Evolutionary conservation across 1,140 invertebrate species (phyloP).

Genomic region (Dryas iulia): DNA sequence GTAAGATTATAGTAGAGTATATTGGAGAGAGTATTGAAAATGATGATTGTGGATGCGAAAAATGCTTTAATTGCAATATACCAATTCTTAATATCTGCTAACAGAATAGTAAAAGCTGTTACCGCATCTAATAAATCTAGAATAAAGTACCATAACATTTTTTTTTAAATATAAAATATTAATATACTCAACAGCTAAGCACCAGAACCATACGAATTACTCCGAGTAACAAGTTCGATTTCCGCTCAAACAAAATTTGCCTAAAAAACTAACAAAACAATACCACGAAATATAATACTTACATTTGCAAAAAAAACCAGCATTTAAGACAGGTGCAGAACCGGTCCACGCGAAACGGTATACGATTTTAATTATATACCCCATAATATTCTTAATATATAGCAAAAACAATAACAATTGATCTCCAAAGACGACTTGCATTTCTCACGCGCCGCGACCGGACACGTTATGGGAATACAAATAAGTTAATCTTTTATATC

Average conservation of each 20-base stretch:
- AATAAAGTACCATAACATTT: too few species aligned
- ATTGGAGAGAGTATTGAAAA: too few species aligned
- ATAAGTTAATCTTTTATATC: constrained; percentile 78
- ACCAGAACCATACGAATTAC: too few species aligned
- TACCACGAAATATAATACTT: neutral
- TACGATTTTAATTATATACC: neutral
- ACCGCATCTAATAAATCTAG: too few species aligned
- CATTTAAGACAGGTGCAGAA: neutral
- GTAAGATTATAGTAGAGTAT: too few species aligned
- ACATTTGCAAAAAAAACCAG: neutral
- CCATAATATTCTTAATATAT: neutral
- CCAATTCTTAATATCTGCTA: too few species aligned
- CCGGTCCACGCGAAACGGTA: neutral
- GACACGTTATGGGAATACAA: constrained; percentile 63
- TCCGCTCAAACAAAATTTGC: neutral
- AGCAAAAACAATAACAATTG: constrained; percentile 12
- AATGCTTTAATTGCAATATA: too few species aligned
- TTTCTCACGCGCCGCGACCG: constrained; percentile 35
- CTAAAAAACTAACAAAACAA: neutral
- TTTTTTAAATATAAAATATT: too few species aligned
- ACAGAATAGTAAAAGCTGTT: too few species aligned
- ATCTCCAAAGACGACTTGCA: constrained; percentile 24
- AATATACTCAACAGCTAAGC: too few species aligned
- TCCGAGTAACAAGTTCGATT: neutral
- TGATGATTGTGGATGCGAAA: too few species aligned